phyloP scores from a whole-genome alignment of 2,113 vertebrate species.

The Gasterosteus nipponicus region DNA sequence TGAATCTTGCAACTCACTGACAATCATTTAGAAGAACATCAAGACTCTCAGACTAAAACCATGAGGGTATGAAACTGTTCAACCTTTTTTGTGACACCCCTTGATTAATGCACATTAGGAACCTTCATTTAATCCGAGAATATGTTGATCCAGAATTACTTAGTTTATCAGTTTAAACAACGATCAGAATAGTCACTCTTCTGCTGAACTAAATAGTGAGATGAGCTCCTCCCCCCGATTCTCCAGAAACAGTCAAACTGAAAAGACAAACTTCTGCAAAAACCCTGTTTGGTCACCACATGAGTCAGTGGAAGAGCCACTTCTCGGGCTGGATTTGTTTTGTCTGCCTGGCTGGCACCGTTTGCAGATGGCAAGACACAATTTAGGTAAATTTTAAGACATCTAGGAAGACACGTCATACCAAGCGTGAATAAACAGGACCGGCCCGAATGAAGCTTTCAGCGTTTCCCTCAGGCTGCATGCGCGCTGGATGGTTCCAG shows the following conservation, averaged over 20 bases:
- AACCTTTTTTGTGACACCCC: not conserved
- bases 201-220: not conserved
- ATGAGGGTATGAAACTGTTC: not conserved
- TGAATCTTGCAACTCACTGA: not conserved
- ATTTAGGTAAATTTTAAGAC: constrained; percentile 38
- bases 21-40: not conserved
- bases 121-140: not conserved
- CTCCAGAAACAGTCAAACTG: not conserved
- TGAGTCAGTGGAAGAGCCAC: constrained; percentile 19
- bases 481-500: constrained; percentile 17
- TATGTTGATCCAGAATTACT: not conserved
- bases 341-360: constrained; percentile 12
- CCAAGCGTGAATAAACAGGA: constrained; percentile 43
- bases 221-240: not conserved
- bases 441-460: not conserved
- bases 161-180: not conserved
- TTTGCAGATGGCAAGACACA: constrained; percentile 40
- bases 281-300: not conserved
- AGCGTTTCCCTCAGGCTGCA: not conserved
- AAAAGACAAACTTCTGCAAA: not conserved
- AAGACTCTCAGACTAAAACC: not conserved
- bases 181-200: not conserved
- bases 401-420: constrained; percentile 29
- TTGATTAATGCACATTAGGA: not conserved
- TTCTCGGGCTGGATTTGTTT: constrained; percentile 32